Evolutionary conservation across 1,140 invertebrate genomes (phyloP).

Genomic region (Agraylea sexmaculata): DNA sequence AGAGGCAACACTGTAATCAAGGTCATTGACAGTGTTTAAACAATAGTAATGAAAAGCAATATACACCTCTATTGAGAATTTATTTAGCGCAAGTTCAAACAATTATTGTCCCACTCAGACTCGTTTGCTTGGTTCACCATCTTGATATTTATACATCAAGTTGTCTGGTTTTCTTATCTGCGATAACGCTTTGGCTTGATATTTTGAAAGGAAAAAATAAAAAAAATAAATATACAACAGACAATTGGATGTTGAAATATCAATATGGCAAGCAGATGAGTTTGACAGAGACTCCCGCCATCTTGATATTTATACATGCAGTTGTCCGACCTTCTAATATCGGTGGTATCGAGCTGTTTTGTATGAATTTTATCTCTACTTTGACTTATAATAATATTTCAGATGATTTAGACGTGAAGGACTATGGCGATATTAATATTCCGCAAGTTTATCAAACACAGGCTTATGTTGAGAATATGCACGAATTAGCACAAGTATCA

Average conservation of each 20-base stretch:
- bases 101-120: no score
- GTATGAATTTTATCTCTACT: conserved; percentile 2
- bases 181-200: no score
- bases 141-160: no score
- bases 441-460: conserved; percentile 25
- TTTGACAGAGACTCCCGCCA: conserved; percentile 6
- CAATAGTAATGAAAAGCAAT: no score
- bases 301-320: conserved; percentile 10
- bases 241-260: conserved; percentile 8
- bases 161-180: no score
- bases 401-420: conserved; percentile 51
- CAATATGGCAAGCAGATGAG: conserved; percentile 8
- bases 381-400: conserved; percentile 3
- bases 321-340: neutral
- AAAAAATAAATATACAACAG: conserved; percentile 2
- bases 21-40: no score
- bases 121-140: no score
- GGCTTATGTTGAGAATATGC: conserved; percentile 49
- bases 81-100: no score
- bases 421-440: conserved; percentile 56
- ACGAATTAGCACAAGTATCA: conserved; percentile 46
- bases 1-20: no score
- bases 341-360: neutral
- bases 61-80: no score
- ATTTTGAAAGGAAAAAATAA: conserved; percentile 2